phyloP scores from a whole-genome alignment of 2,113 vertebrate genomes.

The Orthonyx spaldingii region DNA sequence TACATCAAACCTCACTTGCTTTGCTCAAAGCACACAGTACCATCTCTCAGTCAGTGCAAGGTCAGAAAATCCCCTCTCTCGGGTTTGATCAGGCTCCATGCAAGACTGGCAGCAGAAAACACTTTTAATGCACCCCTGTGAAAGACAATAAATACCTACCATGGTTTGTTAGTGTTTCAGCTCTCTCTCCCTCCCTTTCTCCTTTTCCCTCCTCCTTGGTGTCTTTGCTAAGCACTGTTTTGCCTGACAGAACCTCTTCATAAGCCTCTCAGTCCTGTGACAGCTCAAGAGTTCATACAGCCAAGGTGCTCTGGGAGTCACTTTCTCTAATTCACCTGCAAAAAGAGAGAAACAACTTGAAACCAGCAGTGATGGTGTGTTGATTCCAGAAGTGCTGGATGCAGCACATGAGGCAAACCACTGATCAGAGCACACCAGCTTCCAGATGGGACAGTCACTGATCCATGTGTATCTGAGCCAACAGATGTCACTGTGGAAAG shows the following conservation, averaged over 20 bases:
- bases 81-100: not conserved
- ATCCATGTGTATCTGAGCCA: conserved; percentile 24
- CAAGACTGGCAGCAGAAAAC: not conserved
- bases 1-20: conserved; percentile 69
- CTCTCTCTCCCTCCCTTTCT: conserved; percentile 66
- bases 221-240: conserved; percentile 80
- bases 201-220: conserved; percentile 75
- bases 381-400: not conserved
- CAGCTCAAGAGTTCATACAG: conserved; percentile 71
- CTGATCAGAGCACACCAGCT: not conserved
- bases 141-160: conserved; percentile 59
- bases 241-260: conserved; percentile 84
- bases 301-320: conserved; percentile 42
- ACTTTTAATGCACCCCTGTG: not conserved
- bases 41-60: conserved; percentile 11
- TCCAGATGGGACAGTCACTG: not conserved
- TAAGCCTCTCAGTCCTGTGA: conserved; percentile 83
- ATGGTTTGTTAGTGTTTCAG: conserved; percentile 77
- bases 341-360: conserved; percentile 39
- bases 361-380: not conserved
- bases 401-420: not conserved
- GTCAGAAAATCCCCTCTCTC: conserved; percentile 26
- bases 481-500: conserved; percentile 18
- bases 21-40: conserved; percentile 8
- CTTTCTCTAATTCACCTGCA: conserved; percentile 70